Percentiles rank a stretch among this genome's conserved stretches.
These are phyloP conservation scores for Halocaridina rubra DNA, from an alignment of 2,888 invertebrate species.

Conservation along the genomic window DNA sequence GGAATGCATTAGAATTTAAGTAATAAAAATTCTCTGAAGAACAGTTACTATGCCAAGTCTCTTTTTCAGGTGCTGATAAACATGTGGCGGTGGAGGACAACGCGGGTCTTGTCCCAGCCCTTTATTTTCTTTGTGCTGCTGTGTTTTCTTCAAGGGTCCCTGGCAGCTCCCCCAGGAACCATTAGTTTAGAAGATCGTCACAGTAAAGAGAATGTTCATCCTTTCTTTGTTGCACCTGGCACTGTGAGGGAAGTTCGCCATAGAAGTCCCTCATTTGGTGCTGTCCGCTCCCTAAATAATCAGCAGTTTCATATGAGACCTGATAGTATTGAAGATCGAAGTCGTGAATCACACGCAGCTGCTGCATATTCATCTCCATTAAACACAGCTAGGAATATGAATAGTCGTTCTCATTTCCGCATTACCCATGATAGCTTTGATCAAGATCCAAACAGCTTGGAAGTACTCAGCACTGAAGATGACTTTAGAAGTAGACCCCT, in stretches of 20 bases:
- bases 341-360: not conserved
- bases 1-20: no score
- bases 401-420: not conserved
- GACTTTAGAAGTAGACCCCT: not conserved
- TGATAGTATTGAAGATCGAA: not conserved
- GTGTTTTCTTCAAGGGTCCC: not conserved
- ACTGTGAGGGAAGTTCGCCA: not conserved
- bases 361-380: not conserved
- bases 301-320: not conserved
- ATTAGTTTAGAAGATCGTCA: conserved; percentile 5
- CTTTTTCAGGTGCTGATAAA: conserved; percentile 6
- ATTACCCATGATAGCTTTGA: not conserved
- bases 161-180: conserved; percentile 3
- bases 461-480: not conserved
- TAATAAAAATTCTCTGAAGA: no score
- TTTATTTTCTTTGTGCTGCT: not conserved
- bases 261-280: not conserved
- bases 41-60: no score
- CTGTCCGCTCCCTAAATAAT: not conserved
- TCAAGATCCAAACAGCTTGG: not conserved
- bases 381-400: not conserved
- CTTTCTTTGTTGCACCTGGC: conserved; percentile 4
- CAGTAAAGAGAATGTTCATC: not conserved
- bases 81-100: conserved; percentile 11
- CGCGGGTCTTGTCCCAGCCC: not conserved